Percentiles rank a stretch among this genome's conserved stretches.
These are phyloP conservation scores for Thereva nobilitata DNA, from an alignment of 2,888 invertebrate species.

Conservation along the genomic window DNA sequence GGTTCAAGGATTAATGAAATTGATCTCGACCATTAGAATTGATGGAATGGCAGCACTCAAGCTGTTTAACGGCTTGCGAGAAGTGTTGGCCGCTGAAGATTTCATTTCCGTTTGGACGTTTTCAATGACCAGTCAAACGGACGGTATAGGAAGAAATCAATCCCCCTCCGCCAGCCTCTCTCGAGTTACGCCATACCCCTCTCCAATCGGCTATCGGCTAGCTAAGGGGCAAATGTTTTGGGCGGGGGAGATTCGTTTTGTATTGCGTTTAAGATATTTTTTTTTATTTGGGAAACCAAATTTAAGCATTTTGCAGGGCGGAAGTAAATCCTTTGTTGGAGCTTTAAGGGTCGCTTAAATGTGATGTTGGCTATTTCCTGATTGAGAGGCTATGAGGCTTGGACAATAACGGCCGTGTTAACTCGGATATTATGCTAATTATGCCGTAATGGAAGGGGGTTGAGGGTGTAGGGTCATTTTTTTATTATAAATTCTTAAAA, in stretches of 20 bases:
- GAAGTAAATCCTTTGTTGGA: slow-evolving; percentile 17
- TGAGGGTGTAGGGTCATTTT: no score
- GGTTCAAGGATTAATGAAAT: slow-evolving; percentile 40
- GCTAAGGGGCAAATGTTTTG: no score
- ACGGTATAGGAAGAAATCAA: slow-evolving; percentile 11
- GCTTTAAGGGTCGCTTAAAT: slow-evolving; percentile 8
- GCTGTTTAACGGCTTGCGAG: slow-evolving; percentile 39
- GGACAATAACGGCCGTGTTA: background rate
- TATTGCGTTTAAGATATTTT: slow-evolving; percentile 7
- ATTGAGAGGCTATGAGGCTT: slow-evolving; percentile 1
- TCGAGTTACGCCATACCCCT: background rate
- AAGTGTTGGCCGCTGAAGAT: slow-evolving; percentile 29
- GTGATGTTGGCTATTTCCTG: slow-evolving; percentile 17
- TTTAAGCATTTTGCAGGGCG: slow-evolving; percentile 19
- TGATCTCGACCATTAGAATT: slow-evolving; percentile 42
- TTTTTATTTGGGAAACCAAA: slow-evolving; percentile 3
- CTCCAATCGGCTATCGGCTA: background rate
- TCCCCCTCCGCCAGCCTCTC: slow-evolving; percentile 6
- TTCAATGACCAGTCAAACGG: slow-evolving; percentile 9
- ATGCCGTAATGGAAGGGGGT: no score
- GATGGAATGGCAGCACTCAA: slow-evolving; percentile 41
- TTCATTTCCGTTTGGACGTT: slow-evolving; percentile 29
- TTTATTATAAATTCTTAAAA: no score
- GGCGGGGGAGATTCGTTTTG: slow-evolving; percentile 12
- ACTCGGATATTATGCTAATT: no score